Base-by-base conservation (phyloP, 2,113 vertebrate genomes). In the Passer montanus region DNA sequence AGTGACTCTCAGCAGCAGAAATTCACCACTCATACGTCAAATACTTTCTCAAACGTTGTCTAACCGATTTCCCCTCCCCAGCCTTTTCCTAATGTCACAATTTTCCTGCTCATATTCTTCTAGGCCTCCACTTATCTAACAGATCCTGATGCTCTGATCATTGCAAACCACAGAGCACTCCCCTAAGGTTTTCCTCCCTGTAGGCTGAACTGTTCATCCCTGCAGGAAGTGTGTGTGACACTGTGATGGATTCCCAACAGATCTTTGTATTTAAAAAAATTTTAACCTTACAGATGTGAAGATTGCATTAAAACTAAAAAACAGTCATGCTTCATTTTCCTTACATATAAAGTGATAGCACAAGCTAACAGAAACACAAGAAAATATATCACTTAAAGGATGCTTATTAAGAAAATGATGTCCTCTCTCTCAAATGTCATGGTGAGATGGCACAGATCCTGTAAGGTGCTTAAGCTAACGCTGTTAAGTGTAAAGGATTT, bases 401-500 rank as follows among this genome's bases (percentile, higher is more conserved):
- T 66, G 39, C 19, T 66, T 80, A 14, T 30, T 16, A 66, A n/a
- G 50, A 64, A 90, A 83, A 2, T 2, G 1, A 27, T 21, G n/a
- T 78, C 31, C 31, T 74, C 55, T 74, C 14, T 59, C 15, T 69
- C 49, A 60, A 43, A 41, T 43, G 33, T 62, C 31, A n/a, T 8
- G 15, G 10, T 60, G 70, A 72, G 41, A 31, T 46, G 66, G 86
- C 19, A 64, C 31, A 10, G 50, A 84, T 43, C 20, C 62, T 73
- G 37, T 24, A 46, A 58, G 22, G 26, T 60, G 37, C 44, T 64
- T 15, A 69, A 46, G 46, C 37, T 39, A 46, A 70, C 0, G 0
- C 55, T 70, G 35, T 28, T 37, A 69, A 44, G 37, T 53, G 46
- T 44, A 86, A 78, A 84, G 70, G 53, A 68, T 64, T 94, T 76